Percentiles rank a stretch among this genome's conserved stretches.
Conservation (phyloP, 2,113 vertebrate species). For the Ammodytes dubius region DNA sequence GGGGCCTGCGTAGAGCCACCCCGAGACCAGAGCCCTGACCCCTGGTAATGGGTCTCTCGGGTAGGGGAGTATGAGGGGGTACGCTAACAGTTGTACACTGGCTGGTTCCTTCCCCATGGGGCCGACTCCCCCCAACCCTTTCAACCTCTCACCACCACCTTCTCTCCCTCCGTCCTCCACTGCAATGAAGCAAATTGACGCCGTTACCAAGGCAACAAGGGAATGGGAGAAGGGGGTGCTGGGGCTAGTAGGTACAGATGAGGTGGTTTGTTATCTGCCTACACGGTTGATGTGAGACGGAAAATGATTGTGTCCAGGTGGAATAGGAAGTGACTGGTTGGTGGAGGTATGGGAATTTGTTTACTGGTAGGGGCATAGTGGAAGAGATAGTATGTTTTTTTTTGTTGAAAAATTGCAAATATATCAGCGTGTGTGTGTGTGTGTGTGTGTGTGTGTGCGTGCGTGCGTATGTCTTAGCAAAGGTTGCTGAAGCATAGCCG, state of each 20-base stretch:
- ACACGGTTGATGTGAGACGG: conserved; percentile 23
- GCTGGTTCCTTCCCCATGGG: conserved; percentile 40
- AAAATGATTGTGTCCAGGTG: conserved; percentile 19
- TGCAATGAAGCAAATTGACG: conserved; percentile 56
- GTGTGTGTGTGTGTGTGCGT: conserved; percentile 32
- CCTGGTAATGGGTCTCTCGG: conserved; percentile 63
- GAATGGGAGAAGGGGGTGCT: neutral
- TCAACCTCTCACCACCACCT: conserved; percentile 19
- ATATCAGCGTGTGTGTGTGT: neutral
- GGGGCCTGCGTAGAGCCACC: conserved; percentile 20
- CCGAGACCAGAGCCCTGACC: conserved; percentile 56
- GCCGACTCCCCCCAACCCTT: conserved; percentile 19
- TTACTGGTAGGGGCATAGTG: neutral
- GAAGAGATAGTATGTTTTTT: conserved; percentile 28
- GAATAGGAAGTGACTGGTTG: neutral
- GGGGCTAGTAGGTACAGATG: conserved; percentile 32
- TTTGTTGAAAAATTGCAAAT: conserved; percentile 31
- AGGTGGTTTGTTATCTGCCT: conserved; percentile 45
- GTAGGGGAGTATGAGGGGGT: neutral
- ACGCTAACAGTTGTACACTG: conserved; percentile 56
- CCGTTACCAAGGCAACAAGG: conserved; percentile 67
- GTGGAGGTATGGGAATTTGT: conserved; percentile 1
- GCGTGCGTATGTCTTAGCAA: conserved; percentile 33
- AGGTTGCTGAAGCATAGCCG: conserved; percentile 63
- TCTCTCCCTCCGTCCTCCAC: conserved; percentile 24